Conservation (phyloP, 2,888 invertebrate species). For the Timema cristinae region DNA sequence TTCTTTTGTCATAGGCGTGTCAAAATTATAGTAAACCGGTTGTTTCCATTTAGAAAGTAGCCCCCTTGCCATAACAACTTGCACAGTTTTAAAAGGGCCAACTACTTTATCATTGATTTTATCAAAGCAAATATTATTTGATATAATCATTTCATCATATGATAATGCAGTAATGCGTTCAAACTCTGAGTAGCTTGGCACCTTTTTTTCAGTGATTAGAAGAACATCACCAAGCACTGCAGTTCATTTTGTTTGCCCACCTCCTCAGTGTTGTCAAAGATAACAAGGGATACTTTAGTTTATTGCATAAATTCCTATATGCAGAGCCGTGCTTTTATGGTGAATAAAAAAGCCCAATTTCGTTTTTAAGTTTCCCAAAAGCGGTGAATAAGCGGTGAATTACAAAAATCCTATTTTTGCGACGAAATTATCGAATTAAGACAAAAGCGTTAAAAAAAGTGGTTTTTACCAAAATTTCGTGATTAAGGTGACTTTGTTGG, state of each 20-base stretch:
- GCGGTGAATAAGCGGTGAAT: too few species aligned
- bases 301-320: conserved; percentile 7
- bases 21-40: conserved; percentile 4
- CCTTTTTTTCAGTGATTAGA: neutral
- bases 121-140: conserved; percentile 2
- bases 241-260: conserved; percentile 6
- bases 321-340: too few species aligned
- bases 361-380: too few species aligned
- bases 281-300: neutral
- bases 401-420: too few species aligned
- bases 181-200: neutral
- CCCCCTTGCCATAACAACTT: conserved; percentile 8
- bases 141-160: conserved; percentile 6
- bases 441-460: too few species aligned
- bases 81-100: conserved; percentile 1
- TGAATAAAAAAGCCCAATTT: too few species aligned
- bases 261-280: neutral
- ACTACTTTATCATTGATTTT: neutral
- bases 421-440: too few species aligned
- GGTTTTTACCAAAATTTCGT: too few species aligned
- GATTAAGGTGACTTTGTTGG: too few species aligned
- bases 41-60: conserved; percentile 1
- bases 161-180: conserved; percentile 1
- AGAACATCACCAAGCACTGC: neutral
- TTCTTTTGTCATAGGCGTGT: conserved; percentile 7